Percentiles rank a stretch among this genome's conserved stretches.
Evolutionary conservation across 2,113 vertebrate genomes (phyloP).

Genomic region (Scopus umbretta): DNA sequence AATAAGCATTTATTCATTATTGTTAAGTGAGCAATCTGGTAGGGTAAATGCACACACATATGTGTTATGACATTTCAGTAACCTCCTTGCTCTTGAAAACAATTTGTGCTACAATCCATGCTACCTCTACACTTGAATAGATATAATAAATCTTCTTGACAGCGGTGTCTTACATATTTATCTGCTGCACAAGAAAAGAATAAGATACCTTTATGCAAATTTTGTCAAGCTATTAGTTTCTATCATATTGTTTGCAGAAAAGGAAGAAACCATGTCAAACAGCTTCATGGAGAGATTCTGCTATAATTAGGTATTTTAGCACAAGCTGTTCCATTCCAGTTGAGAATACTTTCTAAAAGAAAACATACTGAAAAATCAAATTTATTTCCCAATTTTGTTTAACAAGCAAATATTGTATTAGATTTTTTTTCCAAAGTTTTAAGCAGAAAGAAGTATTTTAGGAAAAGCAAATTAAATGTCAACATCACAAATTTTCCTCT

Average conservation of each 20-base stretch:
- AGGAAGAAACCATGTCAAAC: neutral
- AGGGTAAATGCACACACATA: neutral
- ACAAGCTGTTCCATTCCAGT: neutral
- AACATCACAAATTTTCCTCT: neutral
- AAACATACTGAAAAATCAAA: neutral
- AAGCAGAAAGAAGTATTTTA: neutral
- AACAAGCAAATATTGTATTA: neutral
- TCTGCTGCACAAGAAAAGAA: neutral
- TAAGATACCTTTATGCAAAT: neutral
- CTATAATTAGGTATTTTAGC: slow-evolving; percentile 2
- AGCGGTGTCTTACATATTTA: neutral
- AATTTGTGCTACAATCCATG: neutral
- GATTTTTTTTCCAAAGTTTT: neutral
- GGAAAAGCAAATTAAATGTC: neutral
- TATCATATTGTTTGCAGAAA: neutral
- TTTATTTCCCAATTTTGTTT: neutral
- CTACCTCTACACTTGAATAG: neutral
- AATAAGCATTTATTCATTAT: neutral
- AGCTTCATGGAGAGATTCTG: neutral
- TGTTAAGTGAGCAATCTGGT: neutral
- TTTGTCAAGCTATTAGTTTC: neutral
- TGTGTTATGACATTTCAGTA: neutral
- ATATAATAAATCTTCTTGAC: neutral
- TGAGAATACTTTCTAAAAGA: neutral
- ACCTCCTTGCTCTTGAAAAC: neutral